Conservation (phyloP, 2,113 vertebrate genomes). For the Callaeas wilsoni region DNA sequence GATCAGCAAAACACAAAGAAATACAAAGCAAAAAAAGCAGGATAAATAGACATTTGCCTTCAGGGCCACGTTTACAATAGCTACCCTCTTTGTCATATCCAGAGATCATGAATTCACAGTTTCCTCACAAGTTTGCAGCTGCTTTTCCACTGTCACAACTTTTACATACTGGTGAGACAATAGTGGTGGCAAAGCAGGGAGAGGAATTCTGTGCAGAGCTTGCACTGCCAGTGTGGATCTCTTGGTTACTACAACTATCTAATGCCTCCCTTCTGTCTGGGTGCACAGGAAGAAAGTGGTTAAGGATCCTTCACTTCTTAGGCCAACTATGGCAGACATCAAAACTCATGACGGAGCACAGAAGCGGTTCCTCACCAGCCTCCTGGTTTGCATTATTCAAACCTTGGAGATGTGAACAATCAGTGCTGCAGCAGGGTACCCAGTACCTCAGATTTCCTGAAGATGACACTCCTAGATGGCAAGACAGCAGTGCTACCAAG, state of each 20-base stretch:
- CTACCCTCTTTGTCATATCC: neutral
- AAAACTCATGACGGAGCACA: neutral
- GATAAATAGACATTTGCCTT: neutral
- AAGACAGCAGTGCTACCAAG: neutral
- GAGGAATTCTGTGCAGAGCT: neutral
- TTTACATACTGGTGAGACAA: neutral
- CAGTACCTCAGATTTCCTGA: neutral
- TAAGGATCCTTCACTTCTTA: neutral
- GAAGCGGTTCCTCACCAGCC: neutral
- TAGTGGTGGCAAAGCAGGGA: neutral
- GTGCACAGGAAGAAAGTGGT: neutral
- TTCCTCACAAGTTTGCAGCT: neutral
- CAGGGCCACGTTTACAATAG: neutral
- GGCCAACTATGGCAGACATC: neutral
- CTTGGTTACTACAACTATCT: neutral
- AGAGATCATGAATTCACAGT: neutral
- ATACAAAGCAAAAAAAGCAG: neutral
- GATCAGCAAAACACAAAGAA: neutral
- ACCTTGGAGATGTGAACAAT: neutral
- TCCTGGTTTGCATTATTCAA: neutral
- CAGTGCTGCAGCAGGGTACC: neutral
- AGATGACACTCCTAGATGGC: neutral
- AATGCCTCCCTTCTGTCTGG: neutral
- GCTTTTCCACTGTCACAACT: neutral
- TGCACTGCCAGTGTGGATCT: neutral